These are phyloP conservation scores for Augochlorella aurata DNA, from an alignment of 2,888 invertebrate species.

Conservation along the genomic window DNA sequence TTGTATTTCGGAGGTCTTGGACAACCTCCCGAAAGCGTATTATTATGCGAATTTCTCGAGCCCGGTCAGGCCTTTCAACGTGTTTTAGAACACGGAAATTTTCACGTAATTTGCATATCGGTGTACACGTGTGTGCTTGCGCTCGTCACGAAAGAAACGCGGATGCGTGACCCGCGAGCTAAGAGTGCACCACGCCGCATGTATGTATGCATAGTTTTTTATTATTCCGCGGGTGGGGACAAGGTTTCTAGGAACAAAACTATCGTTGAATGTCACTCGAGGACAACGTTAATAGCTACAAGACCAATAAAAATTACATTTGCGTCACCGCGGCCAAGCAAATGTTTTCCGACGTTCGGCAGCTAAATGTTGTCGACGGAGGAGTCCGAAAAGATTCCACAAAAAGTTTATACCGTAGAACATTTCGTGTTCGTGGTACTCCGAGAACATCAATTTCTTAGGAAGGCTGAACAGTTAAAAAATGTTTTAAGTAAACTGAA, in stretches of 20 bases:
- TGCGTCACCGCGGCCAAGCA: slow-evolving; percentile 5
- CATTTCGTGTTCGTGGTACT: too few species aligned
- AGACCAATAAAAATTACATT: neutral
- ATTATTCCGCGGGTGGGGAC: neutral
- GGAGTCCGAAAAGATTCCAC: too few species aligned
- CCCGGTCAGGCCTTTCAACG: slow-evolving; percentile 21
- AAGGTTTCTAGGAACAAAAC: neutral
- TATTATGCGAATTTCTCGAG: slow-evolving; percentile 33
- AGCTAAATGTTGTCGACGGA: too few species aligned
- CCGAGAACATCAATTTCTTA: too few species aligned
- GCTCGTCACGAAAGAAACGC: slow-evolving; percentile 23
- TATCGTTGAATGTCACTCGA: neutral
- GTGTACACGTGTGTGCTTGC: neutral
- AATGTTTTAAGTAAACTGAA: too few species aligned
- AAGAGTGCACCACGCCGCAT: neutral
- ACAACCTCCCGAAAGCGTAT: slow-evolving; percentile 1
- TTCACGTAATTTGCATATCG: slow-evolving; percentile 49
- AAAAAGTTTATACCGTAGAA: too few species aligned
- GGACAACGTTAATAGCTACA: neutral
- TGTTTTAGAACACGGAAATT: slow-evolving; percentile 38
- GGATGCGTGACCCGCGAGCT: neutral
- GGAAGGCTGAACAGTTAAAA: too few species aligned
- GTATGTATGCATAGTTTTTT: neutral
- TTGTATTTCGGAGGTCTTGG: slow-evolving; percentile 2
- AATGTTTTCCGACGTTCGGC: neutral